Percentiles rank a stretch among this genome's conserved stretches.
Conservation (phyloP, 2,113 vertebrate genomes). For the Pachypanchax playfairii region DNA sequence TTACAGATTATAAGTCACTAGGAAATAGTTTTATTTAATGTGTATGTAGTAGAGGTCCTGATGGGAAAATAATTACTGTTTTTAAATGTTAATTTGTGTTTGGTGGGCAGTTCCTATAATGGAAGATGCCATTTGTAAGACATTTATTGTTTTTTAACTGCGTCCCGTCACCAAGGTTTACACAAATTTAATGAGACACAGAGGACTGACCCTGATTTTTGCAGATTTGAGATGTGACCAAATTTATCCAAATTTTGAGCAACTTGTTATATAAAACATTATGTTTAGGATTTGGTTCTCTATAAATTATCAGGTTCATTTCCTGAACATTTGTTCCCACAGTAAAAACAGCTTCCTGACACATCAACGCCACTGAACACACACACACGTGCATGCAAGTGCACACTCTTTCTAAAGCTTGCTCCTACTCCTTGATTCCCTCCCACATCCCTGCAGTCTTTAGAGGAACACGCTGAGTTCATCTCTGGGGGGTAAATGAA, state of each 20-base stretch:
- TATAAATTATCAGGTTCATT: constrained; percentile 50
- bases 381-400: constrained; percentile 26
- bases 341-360: neutral
- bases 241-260: too few species aligned
- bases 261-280: too few species aligned
- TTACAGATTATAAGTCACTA: too few species aligned
- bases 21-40: too few species aligned
- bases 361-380: constrained; percentile 1
- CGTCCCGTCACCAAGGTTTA: too few species aligned
- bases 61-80: too few species aligned
- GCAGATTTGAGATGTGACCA: neutral
- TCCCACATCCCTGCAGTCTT: constrained; percentile 33
- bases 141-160: too few species aligned
- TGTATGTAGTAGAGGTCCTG: too few species aligned
- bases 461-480: constrained; percentile 48
- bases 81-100: too few species aligned
- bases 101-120: too few species aligned
- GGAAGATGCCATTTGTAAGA: too few species aligned
- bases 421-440: constrained; percentile 18
- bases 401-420: constrained; percentile 23
- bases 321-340: constrained; percentile 54
- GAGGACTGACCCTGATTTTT: neutral
- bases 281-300: constrained; percentile 10
- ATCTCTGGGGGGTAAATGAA: constrained; percentile 74
- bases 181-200: neutral